Evolutionary conservation across 2,888 invertebrate genomes (phyloP).

Genomic region (Aspidiotus rigidus): DNA sequence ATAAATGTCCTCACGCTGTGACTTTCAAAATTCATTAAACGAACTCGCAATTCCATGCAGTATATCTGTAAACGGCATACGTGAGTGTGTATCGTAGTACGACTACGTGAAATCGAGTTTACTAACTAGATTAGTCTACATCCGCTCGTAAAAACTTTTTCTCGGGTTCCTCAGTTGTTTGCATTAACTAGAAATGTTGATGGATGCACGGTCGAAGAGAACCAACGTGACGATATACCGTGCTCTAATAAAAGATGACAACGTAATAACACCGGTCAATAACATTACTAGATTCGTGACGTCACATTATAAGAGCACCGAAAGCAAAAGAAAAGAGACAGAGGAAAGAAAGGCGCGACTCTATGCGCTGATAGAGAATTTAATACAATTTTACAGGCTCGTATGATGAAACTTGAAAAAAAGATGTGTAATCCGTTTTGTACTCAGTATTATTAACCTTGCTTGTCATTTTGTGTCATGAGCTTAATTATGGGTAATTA

Average conservation of each 20-base stretch:
- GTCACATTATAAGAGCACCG: no score
- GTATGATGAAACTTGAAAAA: no score
- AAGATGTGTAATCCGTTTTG: no score
- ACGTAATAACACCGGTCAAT: neutral
- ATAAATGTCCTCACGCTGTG: no score
- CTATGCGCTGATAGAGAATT: no score
- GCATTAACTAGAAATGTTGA: neutral
- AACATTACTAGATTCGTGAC: neutral
- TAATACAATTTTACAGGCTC: no score
- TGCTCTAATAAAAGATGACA: neutral
- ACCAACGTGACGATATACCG: neutral
- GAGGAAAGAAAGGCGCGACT: no score
- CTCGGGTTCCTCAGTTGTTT: neutral
- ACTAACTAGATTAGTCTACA: neutral
- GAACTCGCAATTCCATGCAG: neutral
- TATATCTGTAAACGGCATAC: neutral
- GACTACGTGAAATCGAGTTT: neutral
- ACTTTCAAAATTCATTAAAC: neutral
- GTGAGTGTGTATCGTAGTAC: neutral
- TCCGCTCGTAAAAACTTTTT: slow-evolving; percentile 2
- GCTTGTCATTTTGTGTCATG: no score
- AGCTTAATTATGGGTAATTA: no score
- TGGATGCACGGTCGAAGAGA: neutral
- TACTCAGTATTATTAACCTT: no score
- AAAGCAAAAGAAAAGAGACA: no score